Conservation (phyloP, 2,797 vertebrate species). For the Siniperca undulata region DNA sequence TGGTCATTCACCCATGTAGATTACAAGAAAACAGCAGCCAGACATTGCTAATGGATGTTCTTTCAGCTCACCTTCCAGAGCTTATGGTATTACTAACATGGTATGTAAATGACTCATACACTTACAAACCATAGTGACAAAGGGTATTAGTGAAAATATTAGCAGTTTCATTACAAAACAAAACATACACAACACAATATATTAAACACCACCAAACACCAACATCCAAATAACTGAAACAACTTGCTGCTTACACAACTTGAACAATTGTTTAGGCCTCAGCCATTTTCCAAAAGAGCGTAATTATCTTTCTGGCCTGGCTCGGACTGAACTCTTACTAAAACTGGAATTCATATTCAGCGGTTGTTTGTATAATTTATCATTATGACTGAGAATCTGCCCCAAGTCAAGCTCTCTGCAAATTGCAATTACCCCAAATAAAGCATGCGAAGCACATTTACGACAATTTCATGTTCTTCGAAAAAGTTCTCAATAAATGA, state of each 20-base stretch:
- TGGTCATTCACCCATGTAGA: conserved; percentile 54
- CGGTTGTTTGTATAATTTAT: conserved; percentile 37
- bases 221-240: conserved; percentile 10
- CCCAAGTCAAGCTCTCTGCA: conserved; percentile 28
- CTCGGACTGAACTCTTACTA: conserved; percentile 3
- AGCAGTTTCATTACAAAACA: conserved; percentile 10
- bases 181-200: conserved; percentile 6
- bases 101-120: conserved; percentile 38
- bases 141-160: conserved; percentile 15
- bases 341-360: conserved; percentile 35
- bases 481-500: background rate
- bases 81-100: conserved; percentile 27
- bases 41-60: conserved; percentile 59
- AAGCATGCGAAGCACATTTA: conserved; percentile 31
- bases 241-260: background rate
- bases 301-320: conserved; percentile 25
- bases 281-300: conserved; percentile 17
- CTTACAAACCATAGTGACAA: conserved; percentile 17
- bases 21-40: conserved; percentile 52
- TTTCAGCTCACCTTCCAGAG: conserved; percentile 48
- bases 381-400: conserved; percentile 29
- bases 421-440: conserved; percentile 43
- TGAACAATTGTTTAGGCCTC: background rate
- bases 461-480: conserved; percentile 20
- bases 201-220: background rate